Base-by-base conservation (phyloP, 1,140 invertebrate species). In the Drosophila lacertosa region DNA sequence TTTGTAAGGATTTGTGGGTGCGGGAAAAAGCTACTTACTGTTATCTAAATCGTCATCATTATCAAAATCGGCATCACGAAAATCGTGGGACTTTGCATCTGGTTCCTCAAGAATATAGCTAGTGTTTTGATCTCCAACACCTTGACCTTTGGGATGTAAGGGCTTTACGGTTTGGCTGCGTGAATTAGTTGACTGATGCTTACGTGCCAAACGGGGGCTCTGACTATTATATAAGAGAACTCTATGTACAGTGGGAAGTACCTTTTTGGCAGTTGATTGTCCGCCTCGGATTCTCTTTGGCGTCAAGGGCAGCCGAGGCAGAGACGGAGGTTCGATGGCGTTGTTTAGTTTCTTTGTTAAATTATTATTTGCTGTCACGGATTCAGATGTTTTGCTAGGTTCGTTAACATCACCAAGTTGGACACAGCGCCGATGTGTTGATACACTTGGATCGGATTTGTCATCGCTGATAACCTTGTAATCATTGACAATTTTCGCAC, bases 31-130 rank as follows among this genome's bases (percentile, higher is more conserved):
- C 2, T 2, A 33, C 77, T 77, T 63, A 90, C 88, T 48, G 68
- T 90, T 81, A 53, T 90, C 88, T 18, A 90, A 65, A 50, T 90
- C 88, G 33, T 90, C 82, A 42, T 90, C 88, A 24, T 83, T 77
- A 16, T 90, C 82, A 10, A 50, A 76, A 26, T 90, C 86, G 4
- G 66, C 62, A 24, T 90, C 88, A 6, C 74, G 77, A 35, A 18
- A 64, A 4, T 69, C 66, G n/a, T 37, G 47, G 13, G 62, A 60
- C n/a, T 69, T 86, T 1, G 13, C 4, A 11, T 74, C 73, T 3
- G 64, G 44, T 11, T 81, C 69, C 10, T 74, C 67, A 3, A 89
- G 16, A 26, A 79, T 55, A 7, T 75, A 60, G 15, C 66, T 88
- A 18, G 51, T 44, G 5, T 51, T 2, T 2, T 60, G 54, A 20